Evolutionary conservation across 2,113 vertebrate species (phyloP).

Genomic region (Oreochromis niloticus): DNA sequence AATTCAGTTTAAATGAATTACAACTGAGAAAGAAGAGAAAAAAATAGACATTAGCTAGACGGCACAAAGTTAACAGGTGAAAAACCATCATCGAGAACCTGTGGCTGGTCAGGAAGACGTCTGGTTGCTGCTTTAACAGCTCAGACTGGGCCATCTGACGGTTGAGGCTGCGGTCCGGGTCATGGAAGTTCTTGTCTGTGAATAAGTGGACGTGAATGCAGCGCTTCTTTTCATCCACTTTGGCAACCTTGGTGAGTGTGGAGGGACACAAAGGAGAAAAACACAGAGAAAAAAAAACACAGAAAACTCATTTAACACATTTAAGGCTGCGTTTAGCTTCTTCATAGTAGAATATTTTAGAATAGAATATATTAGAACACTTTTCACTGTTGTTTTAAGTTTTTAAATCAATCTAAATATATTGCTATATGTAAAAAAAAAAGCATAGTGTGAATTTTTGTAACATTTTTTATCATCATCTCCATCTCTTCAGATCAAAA

Average conservation of each 20-base stretch:
- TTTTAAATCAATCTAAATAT: not conserved
- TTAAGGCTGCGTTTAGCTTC: not conserved
- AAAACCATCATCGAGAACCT: slow-evolving; percentile 19
- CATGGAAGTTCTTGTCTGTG: slow-evolving; percentile 81
- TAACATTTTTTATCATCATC: not conserved
- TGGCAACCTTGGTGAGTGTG: slow-evolving; percentile 74
- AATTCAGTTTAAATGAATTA: not conserved
- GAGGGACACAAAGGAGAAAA: not conserved
- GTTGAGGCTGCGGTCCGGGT: slow-evolving; percentile 81
- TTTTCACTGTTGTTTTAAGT: not conserved
- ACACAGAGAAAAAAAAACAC: rapidly evolving
- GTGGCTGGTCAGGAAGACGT: slow-evolving; percentile 83
- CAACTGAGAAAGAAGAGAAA: not conserved
- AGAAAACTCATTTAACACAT: not conserved
- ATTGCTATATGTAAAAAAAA: rapidly evolving
- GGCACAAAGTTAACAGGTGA: not conserved
- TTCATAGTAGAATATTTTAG: not conserved
- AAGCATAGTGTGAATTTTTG: not conserved
- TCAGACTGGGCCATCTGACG: slow-evolving; percentile 83
- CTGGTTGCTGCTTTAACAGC: slow-evolving; percentile 87
- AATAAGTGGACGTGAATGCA: slow-evolving; percentile 85
- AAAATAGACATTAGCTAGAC: not conserved
- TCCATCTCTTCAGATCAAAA: rapidly evolving
- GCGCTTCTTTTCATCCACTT: slow-evolving; percentile 75
- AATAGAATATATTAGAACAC: not conserved